Percentiles rank a stretch among this genome's conserved stretches.
Conservation (phyloP, 1,140 invertebrate species). For the Lethrus apterus region DNA sequence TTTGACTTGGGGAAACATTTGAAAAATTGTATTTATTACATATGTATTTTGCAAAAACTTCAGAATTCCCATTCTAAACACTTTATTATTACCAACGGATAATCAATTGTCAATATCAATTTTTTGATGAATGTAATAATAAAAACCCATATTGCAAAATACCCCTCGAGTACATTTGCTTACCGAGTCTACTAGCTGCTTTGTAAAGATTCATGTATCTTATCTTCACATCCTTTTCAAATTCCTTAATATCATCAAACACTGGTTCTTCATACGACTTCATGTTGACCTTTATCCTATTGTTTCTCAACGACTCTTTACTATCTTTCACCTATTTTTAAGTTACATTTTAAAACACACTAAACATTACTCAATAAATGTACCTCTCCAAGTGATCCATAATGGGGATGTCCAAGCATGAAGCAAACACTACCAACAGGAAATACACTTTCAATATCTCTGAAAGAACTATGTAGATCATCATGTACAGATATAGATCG, state of each 20-base stretch:
- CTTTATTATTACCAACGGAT: too few species aligned
- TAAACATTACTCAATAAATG: conserved; percentile 24
- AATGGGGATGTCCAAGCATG: conserved; percentile 69
- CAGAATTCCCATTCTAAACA: too few species aligned
- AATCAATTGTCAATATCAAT: too few species aligned
- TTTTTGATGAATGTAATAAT: too few species aligned
- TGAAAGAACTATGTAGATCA: conserved; percentile 31
- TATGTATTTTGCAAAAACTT: background rate
- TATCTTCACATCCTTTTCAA: conserved; percentile 32
- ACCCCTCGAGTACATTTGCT: too few species aligned
- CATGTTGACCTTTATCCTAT: conserved; percentile 40
- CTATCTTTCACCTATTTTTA: conserved; percentile 39
- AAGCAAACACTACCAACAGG: conserved; percentile 60
- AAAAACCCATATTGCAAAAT: too few species aligned
- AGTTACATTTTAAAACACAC: background rate
- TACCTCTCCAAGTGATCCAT: conserved; percentile 70
- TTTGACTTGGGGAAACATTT: background rate
- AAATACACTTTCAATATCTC: conserved; percentile 63
- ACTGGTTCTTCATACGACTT: conserved; percentile 40
- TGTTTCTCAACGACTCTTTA: conserved; percentile 29
- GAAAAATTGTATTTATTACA: background rate
- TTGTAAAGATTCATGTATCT: conserved; percentile 38
- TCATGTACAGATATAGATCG: conserved; percentile 51
- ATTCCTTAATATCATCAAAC: conserved; percentile 29
- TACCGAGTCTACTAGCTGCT: conserved; percentile 36